Evolutionary conservation across 2,113 vertebrate genomes (phyloP).

Genomic region (Paedocypris sp.): DNA sequence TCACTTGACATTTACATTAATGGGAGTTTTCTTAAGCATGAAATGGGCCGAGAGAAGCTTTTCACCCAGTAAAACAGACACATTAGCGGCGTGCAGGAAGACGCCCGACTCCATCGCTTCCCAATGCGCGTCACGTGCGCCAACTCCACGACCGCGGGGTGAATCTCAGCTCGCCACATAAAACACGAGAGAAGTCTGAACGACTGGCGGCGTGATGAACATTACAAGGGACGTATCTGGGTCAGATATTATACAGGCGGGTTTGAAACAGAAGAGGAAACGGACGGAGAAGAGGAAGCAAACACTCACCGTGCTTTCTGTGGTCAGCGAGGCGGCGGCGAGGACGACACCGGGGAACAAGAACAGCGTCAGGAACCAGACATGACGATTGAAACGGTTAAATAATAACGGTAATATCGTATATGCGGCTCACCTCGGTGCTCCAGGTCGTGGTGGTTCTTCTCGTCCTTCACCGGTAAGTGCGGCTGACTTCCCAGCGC

Average conservation of each 20-base stretch:
- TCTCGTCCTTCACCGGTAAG: conserved; percentile 89
- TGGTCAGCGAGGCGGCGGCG: conserved; percentile 27
- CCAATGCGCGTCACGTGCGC: too few species aligned
- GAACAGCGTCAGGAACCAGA: too few species aligned
- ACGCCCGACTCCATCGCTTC: too few species aligned
- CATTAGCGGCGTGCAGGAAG: neutral
- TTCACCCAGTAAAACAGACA: conserved; percentile 29
- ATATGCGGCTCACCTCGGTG: conserved; percentile 72
- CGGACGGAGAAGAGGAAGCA: conserved; percentile 4
- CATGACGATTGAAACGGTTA: too few species aligned
- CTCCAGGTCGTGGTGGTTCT: conserved; percentile 90
- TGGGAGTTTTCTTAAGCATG: conserved; percentile 34
- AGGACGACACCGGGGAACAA: too few species aligned
- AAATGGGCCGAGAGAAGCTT: conserved; percentile 30
- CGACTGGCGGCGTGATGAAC: too few species aligned
- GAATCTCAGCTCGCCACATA: too few species aligned
- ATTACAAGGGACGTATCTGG: too few species aligned
- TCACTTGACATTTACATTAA: conserved; percentile 42
- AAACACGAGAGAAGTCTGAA: too few species aligned
- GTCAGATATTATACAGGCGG: too few species aligned
- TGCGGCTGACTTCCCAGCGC: conserved; percentile 88
- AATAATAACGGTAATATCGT: too few species aligned
- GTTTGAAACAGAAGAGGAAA: neutral
- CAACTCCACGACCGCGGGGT: too few species aligned
- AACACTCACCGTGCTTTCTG: conserved; percentile 83